Base-by-base conservation (phyloP, 2,113 vertebrate species). In the Psittacula cyanocephala region DNA sequence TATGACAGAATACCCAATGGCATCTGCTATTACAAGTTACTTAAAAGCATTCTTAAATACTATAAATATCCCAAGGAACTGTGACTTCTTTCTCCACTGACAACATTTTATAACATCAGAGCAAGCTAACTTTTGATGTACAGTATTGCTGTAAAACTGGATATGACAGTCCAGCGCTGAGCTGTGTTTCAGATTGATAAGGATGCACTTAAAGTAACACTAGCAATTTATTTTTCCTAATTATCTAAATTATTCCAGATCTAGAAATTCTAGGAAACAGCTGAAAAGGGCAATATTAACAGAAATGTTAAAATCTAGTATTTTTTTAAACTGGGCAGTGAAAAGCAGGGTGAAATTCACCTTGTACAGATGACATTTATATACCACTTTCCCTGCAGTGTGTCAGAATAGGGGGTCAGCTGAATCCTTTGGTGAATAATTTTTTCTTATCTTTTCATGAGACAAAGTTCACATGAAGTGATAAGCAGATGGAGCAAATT, bases 21-120 rank as follows among this genome's bases (percentile, higher is more conserved):
- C 95, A 96, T 96, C 82, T 94, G 72, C 86, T 49, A 76, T 81
- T 91, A 41, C 39, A 90, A 94, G 52, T 86, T 68, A 88, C 88
- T 92, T 94, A 65, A 94, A 94, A 96, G 83, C 69, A 92, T 94
- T 96, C 88, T 93, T 83, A 93, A 95, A 88, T 62, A 37, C 65
- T 86, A 90, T 81, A 96, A 81, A 92, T 95, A 94, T 64, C 57
- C 10, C 69, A 93, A 86, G 71, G 85, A 95, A 77, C 49, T 83
- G 63, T 86, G 75, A 80, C 79, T 95, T 91, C 77, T 92, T 86
- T 79, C 63, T 92, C 39, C 52, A 24, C 13, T 0, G 0, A 70
- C 83, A 88, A 71, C 11, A 44, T 94, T 67, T 83, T 83, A 43
- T 47, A 94, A 88, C 52, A 88, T 53, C 79, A 94, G 91, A 86